These are phyloP conservation scores for Oreochromis spilurus DNA, from an alignment of 2,113 vertebrate species.

Conservation along the genomic window DNA sequence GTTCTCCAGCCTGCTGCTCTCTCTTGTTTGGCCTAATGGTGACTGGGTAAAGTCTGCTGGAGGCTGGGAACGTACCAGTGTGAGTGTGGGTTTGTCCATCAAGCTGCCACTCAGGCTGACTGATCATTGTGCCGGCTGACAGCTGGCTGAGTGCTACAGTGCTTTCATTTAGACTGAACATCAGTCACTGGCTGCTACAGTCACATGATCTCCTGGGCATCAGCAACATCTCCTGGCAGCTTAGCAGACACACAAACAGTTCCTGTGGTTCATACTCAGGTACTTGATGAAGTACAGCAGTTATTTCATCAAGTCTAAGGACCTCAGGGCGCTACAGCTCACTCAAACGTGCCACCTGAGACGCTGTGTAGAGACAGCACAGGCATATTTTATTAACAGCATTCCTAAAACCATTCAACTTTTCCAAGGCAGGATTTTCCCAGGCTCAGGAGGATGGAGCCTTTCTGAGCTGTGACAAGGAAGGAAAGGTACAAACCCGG, in stretches of 20 bases:
- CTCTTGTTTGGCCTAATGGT: not conserved
- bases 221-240: not conserved
- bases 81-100: conserved; percentile 48
- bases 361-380: not conserved
- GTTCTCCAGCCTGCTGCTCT: not conserved
- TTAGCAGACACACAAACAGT: not conserved
- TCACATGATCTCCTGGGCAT: not conserved
- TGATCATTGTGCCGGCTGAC: conserved; percentile 45
- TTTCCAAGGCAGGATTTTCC: not conserved
- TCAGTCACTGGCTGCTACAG: conserved; percentile 35
- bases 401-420: not conserved
- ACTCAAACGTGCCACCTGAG: not conserved
- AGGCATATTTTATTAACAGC: not conserved
- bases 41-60: not conserved
- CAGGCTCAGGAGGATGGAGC: not conserved
- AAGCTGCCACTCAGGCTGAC: conserved; percentile 43
- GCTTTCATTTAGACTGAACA: conserved; percentile 49
- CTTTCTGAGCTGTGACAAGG: not conserved
- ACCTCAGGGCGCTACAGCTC: not conserved
- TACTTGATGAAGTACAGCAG: not conserved
- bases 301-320: not conserved
- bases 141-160: conserved; percentile 48
- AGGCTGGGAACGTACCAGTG: not conserved
- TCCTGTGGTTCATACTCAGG: not conserved
- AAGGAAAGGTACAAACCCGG: not conserved